Evolutionary conservation across 1,140 invertebrate genomes (phyloP), one percentile per base, ranked within the genome.

Genomic region (Diabrotica undecimpunctata): DNA sequence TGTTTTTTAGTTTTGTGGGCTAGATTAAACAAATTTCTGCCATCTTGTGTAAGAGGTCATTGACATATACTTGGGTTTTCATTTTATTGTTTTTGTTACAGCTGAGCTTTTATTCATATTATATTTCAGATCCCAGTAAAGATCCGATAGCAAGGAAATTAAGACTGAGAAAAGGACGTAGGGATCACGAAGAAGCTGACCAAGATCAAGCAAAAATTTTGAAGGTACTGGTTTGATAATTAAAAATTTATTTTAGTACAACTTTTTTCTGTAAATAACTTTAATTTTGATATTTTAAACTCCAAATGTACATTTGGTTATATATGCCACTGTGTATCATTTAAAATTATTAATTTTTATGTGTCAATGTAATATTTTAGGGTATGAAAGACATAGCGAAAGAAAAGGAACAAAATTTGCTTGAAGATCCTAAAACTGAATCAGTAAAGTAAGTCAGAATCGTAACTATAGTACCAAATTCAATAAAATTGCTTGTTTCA

Each of bases 311-410:
- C 4, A 25, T 25, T 25, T 25, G 25, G 25, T 25, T 25, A 2
- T 25, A 55, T 55, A 14, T 35, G 10, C n/a, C n/a, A n/a, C n/a
- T n/a, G 10, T 61, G 66, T 25, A 12, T 51, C 9, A 11, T 51
- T 11, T 10, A 12, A 51, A 51, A 51, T 11, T 51, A 51, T 25
- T n/a, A 4, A 25, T 25, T 25, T 25, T 25, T 25, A 25, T 25
- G 25, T 2, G 25, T 25, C 4, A 25, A 56, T 64, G 65, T 62
- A 53, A 11, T 57, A 67, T 79, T 81, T 53, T 69, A 86, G 83
- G 95, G 96, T 52, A 98, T 99, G 96, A 96, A 97, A 82, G 96
- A 98, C 76, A 89, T 98, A 66, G 96, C 96, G 10, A 95, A 95
- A 80, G 93, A 94, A 38, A 92, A 93, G 76, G 87, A 91, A 71